Base-by-base conservation (phyloP, 2,888 invertebrate genomes). In the Steromphala cineraria region DNA sequence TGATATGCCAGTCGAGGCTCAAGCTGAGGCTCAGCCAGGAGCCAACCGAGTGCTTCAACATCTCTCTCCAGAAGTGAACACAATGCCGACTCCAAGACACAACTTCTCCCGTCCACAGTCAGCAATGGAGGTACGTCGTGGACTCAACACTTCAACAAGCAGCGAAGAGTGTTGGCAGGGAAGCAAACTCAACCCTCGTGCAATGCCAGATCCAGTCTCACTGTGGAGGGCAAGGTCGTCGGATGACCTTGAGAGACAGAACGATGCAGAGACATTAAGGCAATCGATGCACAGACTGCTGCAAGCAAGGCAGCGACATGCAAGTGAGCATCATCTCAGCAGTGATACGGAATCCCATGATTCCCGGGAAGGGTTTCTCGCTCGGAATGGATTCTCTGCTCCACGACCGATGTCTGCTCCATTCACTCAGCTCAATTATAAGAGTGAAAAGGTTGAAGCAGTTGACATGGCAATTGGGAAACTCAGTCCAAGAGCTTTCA, bases 141-240 rank as follows among this genome's bases (percentile, higher is more conserved):
- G 75, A 52, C 62, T 85, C n/a, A 88, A 88, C 62, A 85, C 81
- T 17, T 89, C 89, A 0, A 82, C 86, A 19, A 88, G 85, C 67
- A 89, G 87, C 82, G 89, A 90, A 67, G 89, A 89, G 56, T 82
- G 84, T 84, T 82, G 82, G 82, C 55, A 82, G 79, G 80, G 80
- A 28, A 92, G 92, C 75, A 93, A 95, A 75, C 93, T 96, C 76
- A 95, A 95, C 8, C 95, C 96, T 28, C 94, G 96, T 77, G 96
- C 96, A 2, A 95, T 96, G 95, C 95, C 96, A 1, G 95, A 95
- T 91, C 95, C 95, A 10, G 24, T 83, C 17, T 67, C 78, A 5
- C 80, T 85, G 15, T 75, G 79, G 13, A 75, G 74, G 8, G 78
- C 85, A 56, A 53, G 56, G 17, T 82, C 83, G 53, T 81, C 82